Evolutionary conservation across 2,113 vertebrate genomes (phyloP).

Genomic region (Barbus barbus): DNA sequence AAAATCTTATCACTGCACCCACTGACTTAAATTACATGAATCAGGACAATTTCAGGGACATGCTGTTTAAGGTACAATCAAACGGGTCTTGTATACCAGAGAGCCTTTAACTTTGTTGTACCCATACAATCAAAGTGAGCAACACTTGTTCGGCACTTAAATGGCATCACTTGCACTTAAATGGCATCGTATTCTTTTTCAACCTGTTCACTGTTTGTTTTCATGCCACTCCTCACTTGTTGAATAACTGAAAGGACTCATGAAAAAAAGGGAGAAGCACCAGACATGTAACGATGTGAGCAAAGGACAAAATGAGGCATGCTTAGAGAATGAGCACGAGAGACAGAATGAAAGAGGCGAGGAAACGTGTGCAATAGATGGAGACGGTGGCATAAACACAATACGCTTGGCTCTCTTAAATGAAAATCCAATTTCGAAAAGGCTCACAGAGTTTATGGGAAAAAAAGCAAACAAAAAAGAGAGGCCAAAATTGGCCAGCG

Average conservation of each 20-base stretch:
- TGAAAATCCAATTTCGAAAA: slow-evolving; percentile 76
- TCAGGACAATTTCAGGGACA: neutral
- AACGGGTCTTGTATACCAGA: neutral
- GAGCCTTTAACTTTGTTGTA: neutral
- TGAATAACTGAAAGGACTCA: slow-evolving; percentile 28
- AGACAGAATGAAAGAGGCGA: slow-evolving; percentile 48
- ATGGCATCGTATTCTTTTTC: neutral
- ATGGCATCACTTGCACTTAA: too few relatives aligned
- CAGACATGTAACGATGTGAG: slow-evolving; percentile 55
- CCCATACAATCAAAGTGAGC: neutral
- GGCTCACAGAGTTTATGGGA: slow-evolving; percentile 65
- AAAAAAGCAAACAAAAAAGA: slow-evolving; percentile 53
- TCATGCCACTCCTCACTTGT: neutral
- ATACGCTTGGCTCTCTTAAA: slow-evolving; percentile 65
- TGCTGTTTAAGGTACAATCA: neutral
- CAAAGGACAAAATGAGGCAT: slow-evolving; percentile 60
- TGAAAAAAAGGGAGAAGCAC: slow-evolving; percentile 57
- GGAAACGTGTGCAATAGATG: slow-evolving; percentile 62
- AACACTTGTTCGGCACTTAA: too few relatives aligned
- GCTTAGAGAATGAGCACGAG: slow-evolving; percentile 32
- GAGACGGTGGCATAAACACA: slow-evolving; percentile 64
- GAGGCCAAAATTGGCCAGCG: slow-evolving; percentile 57
- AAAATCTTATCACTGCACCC: neutral
- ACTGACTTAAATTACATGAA: neutral
- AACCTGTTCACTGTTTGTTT: slow-evolving; percentile 9